Conservation (phyloP, 2,113 vertebrate genomes). For the Donacobius atricapilla region DNA sequence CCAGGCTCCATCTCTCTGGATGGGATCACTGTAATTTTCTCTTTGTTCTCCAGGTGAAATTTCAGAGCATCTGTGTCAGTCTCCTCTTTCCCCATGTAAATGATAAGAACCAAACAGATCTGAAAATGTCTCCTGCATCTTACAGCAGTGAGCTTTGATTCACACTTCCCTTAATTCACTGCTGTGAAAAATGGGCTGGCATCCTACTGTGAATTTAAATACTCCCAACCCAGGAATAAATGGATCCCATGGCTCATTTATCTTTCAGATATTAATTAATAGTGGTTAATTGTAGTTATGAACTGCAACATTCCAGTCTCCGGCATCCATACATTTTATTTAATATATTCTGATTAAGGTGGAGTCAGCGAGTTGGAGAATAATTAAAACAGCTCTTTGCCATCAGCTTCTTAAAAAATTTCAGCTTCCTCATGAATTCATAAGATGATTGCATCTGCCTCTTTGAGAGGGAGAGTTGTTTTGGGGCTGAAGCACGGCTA, state of each 20-base stretch:
- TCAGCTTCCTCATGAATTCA: background rate
- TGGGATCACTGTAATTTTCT: background rate
- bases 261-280: constrained; percentile 82
- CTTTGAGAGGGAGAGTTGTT: background rate
- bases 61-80: background rate
- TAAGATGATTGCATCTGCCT: background rate
- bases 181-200: constrained; percentile 76
- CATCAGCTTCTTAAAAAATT: background rate
- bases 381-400: constrained; percentile 43
- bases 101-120: background rate
- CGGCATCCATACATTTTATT: constrained; percentile 77
- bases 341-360: constrained; percentile 70
- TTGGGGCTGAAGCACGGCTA: background rate
- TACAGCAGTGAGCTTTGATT: constrained; percentile 44
- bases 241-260: constrained; percentile 76
- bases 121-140: constrained; percentile 15
- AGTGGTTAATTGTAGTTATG: constrained; percentile 83
- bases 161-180: constrained; percentile 72
- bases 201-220: constrained; percentile 80
- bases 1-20: background rate
- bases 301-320: constrained; percentile 74
- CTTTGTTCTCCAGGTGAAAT: background rate
- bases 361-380: constrained; percentile 47
- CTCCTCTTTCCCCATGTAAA: background rate
- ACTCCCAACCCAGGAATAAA: constrained; percentile 76